Conservation (phyloP, 2,888 invertebrate genomes). For the Glyphotaelius pellucidus region DNA sequence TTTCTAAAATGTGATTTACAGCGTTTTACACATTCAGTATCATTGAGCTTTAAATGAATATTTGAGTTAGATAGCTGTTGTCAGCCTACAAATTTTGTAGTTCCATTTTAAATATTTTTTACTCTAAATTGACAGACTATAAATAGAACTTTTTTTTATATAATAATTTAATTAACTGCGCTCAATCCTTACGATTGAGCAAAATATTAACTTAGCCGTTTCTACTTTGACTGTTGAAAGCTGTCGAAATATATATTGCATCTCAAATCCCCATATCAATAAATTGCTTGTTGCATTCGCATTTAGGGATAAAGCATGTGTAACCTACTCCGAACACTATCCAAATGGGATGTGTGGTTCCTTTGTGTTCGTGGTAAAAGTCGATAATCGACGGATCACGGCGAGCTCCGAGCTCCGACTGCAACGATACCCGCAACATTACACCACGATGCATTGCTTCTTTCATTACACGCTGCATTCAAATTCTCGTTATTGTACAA, state of each 20-base stretch:
- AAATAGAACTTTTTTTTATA: too few relatives aligned
- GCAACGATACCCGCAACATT: background rate
- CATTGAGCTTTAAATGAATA: too few relatives aligned
- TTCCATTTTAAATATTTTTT: too few relatives aligned
- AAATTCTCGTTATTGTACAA: background rate
- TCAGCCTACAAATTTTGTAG: too few relatives aligned
- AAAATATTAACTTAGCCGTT: too few relatives aligned
- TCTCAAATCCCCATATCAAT: background rate
- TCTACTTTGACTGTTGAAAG: too few relatives aligned
- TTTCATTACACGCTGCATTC: background rate
- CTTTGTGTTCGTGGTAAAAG: background rate
- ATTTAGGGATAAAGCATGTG: background rate
- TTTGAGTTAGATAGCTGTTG: too few relatives aligned
- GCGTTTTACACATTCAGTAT: too few relatives aligned
- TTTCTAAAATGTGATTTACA: too few relatives aligned
- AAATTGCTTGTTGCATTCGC: background rate
- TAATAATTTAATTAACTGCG: too few relatives aligned
- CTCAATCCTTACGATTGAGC: too few relatives aligned
- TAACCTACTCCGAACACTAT: background rate
- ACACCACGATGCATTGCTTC: background rate
- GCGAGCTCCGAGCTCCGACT: background rate
- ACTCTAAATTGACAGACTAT: too few relatives aligned
- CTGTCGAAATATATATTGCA: background rate
- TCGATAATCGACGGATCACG: background rate
- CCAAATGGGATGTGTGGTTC: background rate